phyloP scores from a whole-genome alignment of 2,888 invertebrate species.

The Pherbina coryleti region DNA sequence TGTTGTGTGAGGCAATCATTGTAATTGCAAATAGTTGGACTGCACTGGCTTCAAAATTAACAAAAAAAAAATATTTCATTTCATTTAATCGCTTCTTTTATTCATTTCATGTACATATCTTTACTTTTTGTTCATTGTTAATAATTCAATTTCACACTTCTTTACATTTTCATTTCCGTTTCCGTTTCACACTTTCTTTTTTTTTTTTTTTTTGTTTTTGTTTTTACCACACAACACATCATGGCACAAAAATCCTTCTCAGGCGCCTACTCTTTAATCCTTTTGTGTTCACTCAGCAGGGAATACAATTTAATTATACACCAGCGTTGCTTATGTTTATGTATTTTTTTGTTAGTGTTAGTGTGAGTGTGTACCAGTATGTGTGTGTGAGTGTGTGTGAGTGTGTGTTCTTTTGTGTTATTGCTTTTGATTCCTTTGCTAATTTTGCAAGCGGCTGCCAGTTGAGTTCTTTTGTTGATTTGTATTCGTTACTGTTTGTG shows the following conservation, averaged over 20 bases:
- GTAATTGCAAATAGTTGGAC: not conserved
- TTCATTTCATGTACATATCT: not conserved
- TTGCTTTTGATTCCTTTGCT: constrained; percentile 36
- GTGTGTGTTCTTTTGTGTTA: not conserved
- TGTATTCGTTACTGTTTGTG: too few relatives aligned
- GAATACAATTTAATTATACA: constrained; percentile 38
- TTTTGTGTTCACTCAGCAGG: constrained; percentile 33
- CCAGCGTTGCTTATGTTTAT: constrained; percentile 8
- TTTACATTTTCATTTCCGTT: constrained; percentile 9
- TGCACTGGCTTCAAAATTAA: not conserved
- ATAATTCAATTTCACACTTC: constrained; percentile 28
- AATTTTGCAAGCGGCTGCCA: constrained; percentile 18
- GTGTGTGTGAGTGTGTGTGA: too few relatives aligned
- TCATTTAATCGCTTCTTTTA: too few relatives aligned
- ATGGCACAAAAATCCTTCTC: not conserved
- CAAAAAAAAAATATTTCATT: not conserved
- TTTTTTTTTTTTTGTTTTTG: not conserved
- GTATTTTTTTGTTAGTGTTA: not conserved
- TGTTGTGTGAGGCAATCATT: not conserved
- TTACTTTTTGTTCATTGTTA: not conserved
- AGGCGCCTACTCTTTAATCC: constrained; percentile 7
- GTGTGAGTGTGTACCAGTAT: not conserved
- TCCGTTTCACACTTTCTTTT: not conserved
- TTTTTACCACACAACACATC: not conserved
- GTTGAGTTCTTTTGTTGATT: too few relatives aligned